These are phyloP conservation scores for Ormyrus nitidulus DNA, from an alignment of 2,888 invertebrate genomes.

Conservation along the genomic window DNA sequence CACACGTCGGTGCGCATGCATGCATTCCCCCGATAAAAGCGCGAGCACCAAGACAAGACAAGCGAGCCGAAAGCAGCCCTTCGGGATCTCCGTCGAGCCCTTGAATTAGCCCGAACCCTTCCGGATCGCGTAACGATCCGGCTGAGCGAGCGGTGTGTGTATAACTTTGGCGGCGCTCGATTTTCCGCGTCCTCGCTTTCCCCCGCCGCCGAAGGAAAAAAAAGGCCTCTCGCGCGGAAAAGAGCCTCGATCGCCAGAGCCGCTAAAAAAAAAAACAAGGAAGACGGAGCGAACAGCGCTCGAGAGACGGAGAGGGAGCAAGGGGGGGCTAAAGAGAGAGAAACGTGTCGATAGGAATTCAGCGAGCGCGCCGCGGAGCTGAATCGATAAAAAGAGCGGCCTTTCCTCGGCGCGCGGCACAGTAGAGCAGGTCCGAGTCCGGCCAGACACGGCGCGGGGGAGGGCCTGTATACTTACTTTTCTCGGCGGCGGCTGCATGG, in stretches of 20 bases:
- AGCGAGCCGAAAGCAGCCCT: background rate
- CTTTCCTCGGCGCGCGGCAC: background rate
- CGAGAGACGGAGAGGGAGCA: conserved; percentile 10
- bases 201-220: too few relatives aligned
- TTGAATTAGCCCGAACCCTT: too few relatives aligned
- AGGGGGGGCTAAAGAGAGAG: conserved; percentile 14
- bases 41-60: background rate
- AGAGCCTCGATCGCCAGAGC: too few relatives aligned
- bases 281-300: background rate
- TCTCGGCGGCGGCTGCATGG: conserved; percentile 91
- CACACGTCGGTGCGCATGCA: background rate
- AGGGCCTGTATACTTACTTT: conserved; percentile 80
- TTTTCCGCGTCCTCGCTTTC: too few relatives aligned
- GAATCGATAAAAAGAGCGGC: conserved; percentile 51
- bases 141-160: too few relatives aligned
- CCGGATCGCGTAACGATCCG: too few relatives aligned
- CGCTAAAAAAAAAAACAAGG: background rate
- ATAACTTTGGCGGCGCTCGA: too few relatives aligned
- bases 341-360: conserved; percentile 28
- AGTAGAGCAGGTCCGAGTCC: conserved; percentile 39
- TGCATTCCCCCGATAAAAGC: background rate
- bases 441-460: background rate
- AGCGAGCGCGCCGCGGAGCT: conserved; percentile 14
- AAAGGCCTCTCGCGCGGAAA: too few relatives aligned
- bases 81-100: too few relatives aligned